Conservation (phyloP, 2,888 invertebrate genomes). For the Nomada fucata region DNA sequence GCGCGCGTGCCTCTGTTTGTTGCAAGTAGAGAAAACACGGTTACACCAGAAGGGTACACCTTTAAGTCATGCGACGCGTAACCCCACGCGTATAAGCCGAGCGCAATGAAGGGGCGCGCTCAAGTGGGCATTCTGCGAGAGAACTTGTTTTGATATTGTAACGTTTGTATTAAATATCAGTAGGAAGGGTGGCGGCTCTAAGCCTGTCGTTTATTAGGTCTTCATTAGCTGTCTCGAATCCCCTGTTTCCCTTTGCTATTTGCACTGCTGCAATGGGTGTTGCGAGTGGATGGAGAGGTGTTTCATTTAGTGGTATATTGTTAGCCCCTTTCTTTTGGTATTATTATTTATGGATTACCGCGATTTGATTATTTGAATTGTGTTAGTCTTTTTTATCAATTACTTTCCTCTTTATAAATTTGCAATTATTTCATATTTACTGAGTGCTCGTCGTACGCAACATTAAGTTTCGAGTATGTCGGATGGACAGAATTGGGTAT, state of each 20-base stretch:
- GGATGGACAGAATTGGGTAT: no score
- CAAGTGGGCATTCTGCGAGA: slow-evolving; percentile 71
- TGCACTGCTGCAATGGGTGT: neutral
- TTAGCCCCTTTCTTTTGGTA: neutral
- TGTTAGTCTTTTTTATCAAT: neutral
- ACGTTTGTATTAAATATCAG: slow-evolving; percentile 80
- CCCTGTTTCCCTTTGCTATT: slow-evolving; percentile 24
- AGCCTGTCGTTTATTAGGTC: slow-evolving; percentile 65
- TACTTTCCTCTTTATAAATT: neutral
- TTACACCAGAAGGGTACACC: slow-evolving; percentile 29
- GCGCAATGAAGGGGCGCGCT: slow-evolving; percentile 66
- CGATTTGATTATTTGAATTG: neutral
- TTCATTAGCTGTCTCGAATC: slow-evolving; percentile 58
- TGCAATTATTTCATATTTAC: neutral
- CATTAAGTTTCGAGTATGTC: no score
- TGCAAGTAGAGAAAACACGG: slow-evolving; percentile 7
- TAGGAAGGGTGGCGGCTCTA: slow-evolving; percentile 58
- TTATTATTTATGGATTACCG: no score
- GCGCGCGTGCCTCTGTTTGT: slow-evolving; percentile 31
- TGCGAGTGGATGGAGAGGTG: neutral
- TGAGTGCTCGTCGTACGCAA: no score
- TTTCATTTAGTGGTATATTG: neutral
- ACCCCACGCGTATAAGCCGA: slow-evolving; percentile 55
- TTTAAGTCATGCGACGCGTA: slow-evolving; percentile 38
- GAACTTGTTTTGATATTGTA: slow-evolving; percentile 79